These are phyloP conservation scores for Emydura subglobosa DNA, from an alignment of 2,113 vertebrate species.

Conservation along the genomic window DNA sequence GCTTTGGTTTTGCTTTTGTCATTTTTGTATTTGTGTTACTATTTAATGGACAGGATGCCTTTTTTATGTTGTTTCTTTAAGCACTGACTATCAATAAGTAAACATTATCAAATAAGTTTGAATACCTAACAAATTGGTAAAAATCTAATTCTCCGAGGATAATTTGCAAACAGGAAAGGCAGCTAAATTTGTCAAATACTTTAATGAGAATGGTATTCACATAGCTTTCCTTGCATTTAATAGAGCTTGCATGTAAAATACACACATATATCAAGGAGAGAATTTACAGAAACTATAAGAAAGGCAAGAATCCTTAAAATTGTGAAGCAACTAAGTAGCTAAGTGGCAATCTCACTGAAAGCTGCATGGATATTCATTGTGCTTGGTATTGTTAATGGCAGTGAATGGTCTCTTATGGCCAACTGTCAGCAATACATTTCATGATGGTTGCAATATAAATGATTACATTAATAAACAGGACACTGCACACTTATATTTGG, in stretches of 20 bases:
- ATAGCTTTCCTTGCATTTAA: not conserved
- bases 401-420: not conserved
- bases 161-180: not conserved
- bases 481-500: not conserved
- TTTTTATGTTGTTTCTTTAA: not conserved
- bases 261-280: not conserved
- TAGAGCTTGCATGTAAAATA: not conserved
- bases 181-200: not conserved
- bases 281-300: not conserved
- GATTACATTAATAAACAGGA: not conserved
- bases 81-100: not conserved
- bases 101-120: not conserved
- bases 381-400: not conserved
- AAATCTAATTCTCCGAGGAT: not conserved
- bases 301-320: not conserved
- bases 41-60: not conserved
- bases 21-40: not conserved
- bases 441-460: not conserved
- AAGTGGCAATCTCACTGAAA: not conserved
- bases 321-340: not conserved
- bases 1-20: not conserved
- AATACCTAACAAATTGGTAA: not conserved
- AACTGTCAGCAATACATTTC: not conserved
- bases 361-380: not conserved
- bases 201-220: not conserved